Evolutionary conservation across 2,113 vertebrate genomes (phyloP).

Genomic region (Hystrix cristata): DNA sequence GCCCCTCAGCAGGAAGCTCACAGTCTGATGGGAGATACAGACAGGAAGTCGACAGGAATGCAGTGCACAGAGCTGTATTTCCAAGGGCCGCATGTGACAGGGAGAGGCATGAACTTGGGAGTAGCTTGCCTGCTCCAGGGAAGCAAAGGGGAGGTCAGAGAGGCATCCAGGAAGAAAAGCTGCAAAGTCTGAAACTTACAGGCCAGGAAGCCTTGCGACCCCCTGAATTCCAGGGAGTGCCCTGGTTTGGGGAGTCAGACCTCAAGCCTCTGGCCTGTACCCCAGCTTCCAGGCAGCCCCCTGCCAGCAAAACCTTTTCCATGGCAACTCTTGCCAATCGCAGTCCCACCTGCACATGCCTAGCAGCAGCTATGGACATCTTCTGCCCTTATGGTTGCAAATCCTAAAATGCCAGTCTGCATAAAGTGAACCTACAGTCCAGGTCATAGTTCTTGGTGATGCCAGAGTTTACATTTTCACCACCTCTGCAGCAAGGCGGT

Average conservation of each 20-base stretch:
- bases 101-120: neutral
- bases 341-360: neutral
- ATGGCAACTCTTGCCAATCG: neutral
- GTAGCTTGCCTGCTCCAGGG: neutral
- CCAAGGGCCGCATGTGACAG: accelerated
- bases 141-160: neutral
- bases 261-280: neutral
- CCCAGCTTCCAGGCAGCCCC: neutral
- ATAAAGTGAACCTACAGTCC: neutral
- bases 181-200: neutral
- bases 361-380: neutral
- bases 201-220: accelerated
- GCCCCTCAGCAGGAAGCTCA: neutral
- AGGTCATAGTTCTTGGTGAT: neutral
- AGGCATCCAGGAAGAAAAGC: neutral
- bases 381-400: neutral
- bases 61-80: neutral
- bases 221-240: neutral
- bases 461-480: neutral
- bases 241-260: neutral
- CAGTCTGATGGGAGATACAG: neutral
- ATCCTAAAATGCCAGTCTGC: neutral
- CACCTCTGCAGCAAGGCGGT: accelerated
- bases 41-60: neutral
- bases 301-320: neutral